Conservation (phyloP, 2,888 invertebrate genomes). For the Drosophila cognata region DNA sequence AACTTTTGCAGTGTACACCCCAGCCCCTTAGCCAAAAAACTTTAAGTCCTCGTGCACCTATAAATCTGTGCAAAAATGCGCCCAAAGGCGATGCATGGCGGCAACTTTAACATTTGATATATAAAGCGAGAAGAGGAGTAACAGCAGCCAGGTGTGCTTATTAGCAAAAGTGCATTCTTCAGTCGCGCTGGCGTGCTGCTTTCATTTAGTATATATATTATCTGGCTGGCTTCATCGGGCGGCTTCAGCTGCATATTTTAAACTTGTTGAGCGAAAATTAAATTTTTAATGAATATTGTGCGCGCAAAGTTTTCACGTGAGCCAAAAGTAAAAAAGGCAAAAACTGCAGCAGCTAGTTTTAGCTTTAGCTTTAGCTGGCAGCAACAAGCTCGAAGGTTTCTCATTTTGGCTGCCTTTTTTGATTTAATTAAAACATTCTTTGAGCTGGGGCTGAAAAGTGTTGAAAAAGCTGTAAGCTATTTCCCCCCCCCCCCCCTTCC, state of each 20-base stretch:
- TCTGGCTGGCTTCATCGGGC: slow-evolving; percentile 7
- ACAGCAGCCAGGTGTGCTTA: slow-evolving; percentile 45
- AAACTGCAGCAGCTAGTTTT: slow-evolving; percentile 21
- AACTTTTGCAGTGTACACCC: slow-evolving; percentile 14
- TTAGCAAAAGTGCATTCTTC: slow-evolving; percentile 72
- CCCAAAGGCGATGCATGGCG: slow-evolving; percentile 42
- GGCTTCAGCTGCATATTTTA: slow-evolving; percentile 44
- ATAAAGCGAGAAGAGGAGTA: slow-evolving; percentile 12
- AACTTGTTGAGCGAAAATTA: slow-evolving; percentile 78
- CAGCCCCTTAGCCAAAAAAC: slow-evolving; percentile 28
- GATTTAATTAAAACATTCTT: slow-evolving; percentile 81
- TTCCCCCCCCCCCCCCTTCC: background rate
- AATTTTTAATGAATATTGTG: slow-evolving; percentile 76
- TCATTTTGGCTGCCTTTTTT: slow-evolving; percentile 54
- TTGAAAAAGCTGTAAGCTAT: slow-evolving; percentile 64
- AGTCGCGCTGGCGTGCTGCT: slow-evolving; percentile 23
- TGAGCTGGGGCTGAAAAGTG: slow-evolving; percentile 53
- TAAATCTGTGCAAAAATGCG: slow-evolving; percentile 40
- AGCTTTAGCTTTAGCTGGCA: slow-evolving; percentile 1
- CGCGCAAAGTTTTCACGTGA: slow-evolving; percentile 64
- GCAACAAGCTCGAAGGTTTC: slow-evolving; percentile 15
- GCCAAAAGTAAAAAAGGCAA: background rate
- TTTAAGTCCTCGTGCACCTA: slow-evolving; percentile 20
- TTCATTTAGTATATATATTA: slow-evolving; percentile 24
- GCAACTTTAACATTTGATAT: slow-evolving; percentile 41